Evolutionary conservation across 2,797 vertebrate species (phyloP).

Genomic region (Myripristis murdjan): DNA sequence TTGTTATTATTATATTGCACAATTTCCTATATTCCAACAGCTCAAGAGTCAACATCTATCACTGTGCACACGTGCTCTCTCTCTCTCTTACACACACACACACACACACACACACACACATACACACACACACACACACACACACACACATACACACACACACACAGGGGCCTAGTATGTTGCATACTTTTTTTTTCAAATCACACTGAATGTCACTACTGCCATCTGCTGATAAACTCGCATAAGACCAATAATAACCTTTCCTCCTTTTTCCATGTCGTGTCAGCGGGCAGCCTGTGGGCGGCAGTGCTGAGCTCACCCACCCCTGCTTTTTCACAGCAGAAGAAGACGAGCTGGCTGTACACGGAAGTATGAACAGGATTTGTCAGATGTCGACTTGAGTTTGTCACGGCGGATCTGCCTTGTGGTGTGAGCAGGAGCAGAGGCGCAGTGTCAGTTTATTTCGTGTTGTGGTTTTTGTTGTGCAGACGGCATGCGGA

Average conservation of each 20-base stretch:
- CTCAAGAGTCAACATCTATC: too few relatives aligned
- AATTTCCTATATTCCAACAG: too few relatives aligned
- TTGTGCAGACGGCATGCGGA: conserved; percentile 48
- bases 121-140: background rate
- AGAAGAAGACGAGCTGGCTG: conserved; percentile 52
- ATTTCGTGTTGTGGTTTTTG: background rate
- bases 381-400: conserved; percentile 2
- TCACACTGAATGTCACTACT: conserved; percentile 53
- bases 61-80: too few relatives aligned
- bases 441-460: background rate
- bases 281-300: conserved; percentile 11
- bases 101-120: background rate
- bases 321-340: background rate
- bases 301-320: conserved; percentile 35
- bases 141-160: background rate
- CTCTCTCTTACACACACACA: too few relatives aligned
- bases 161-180: background rate
- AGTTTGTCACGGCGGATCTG: conserved; percentile 12
- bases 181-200: background rate
- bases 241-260: background rate
- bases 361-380: conserved; percentile 59
- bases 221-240: conserved; percentile 74
- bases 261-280: background rate
- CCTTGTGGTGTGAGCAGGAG: background rate
- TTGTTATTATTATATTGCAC: too few relatives aligned